phyloP scores from a whole-genome alignment of 2,113 vertebrate genomes.

The Cyprinodon brontotheroides region DNA sequence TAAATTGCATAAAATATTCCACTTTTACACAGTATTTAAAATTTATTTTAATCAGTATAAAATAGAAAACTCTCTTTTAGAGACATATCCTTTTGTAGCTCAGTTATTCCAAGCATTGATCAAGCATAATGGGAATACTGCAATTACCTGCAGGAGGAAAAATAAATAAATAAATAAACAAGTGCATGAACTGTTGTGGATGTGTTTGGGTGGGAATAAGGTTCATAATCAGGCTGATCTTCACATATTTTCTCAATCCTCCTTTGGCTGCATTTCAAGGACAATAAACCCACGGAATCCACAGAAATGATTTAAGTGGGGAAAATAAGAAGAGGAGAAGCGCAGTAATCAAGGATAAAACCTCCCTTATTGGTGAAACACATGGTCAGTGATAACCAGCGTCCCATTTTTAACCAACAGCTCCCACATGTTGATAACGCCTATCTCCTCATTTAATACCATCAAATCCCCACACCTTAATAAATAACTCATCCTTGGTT shows the following conservation, averaged over 20 bases:
- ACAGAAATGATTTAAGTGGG: conserved; percentile 13
- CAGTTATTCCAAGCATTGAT: not conserved
- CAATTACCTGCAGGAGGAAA: conserved; percentile 14
- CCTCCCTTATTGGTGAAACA: conserved; percentile 29
- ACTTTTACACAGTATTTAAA: not conserved
- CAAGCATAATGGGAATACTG: not conserved
- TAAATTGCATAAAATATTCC: not conserved
- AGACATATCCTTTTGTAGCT: not conserved
- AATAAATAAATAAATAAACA: conserved; percentile 39
- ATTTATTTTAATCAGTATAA: not conserved
- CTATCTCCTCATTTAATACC: not conserved
- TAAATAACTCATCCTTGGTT: not conserved
- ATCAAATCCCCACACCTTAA: conserved; percentile 18
- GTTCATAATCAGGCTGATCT: conserved; percentile 19
- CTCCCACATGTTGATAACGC: conserved; percentile 62
- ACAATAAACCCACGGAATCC: conserved; percentile 56
- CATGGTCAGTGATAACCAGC: conserved; percentile 35
- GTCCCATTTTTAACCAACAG: conserved; percentile 25
- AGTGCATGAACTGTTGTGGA: conserved; percentile 3
- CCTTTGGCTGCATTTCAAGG: conserved; percentile 67
- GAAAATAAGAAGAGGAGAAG: not conserved
- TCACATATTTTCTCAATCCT: conserved; percentile 53
- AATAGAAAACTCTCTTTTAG: not conserved
- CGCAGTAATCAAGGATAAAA: conserved; percentile 3
- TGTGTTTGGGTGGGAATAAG: conserved; percentile 33